phyloP scores from a whole-genome alignment of 2,888 invertebrate species.

The Octodonta nipae region DNA sequence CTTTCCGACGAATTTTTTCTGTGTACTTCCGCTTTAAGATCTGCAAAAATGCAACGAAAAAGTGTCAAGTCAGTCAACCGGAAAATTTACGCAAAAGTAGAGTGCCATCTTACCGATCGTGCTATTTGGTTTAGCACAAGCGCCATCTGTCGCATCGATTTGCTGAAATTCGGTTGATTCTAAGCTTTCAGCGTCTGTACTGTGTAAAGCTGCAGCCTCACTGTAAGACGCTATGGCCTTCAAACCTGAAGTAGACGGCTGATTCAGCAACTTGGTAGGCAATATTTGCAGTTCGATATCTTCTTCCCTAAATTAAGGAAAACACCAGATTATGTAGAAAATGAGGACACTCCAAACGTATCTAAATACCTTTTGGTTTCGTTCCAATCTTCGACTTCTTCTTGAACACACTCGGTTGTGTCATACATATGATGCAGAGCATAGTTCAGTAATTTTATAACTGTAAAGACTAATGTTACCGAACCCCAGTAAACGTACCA shows the following conservation, averaged over 20 bases:
- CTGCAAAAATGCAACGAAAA: no score
- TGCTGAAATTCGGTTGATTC: slow-evolving; percentile 34
- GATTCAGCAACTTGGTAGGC: slow-evolving; percentile 21
- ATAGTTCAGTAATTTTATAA: slow-evolving; percentile 78
- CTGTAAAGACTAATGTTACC: slow-evolving; percentile 65
- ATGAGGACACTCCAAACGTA: no score
- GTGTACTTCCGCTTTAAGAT: slow-evolving; percentile 86
- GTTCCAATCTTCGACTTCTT: slow-evolving; percentile 30
- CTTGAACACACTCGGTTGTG: slow-evolving; percentile 67
- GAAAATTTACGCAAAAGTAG: no score
- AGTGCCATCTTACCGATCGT: slow-evolving; percentile 32
- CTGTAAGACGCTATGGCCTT: slow-evolving; percentile 21
- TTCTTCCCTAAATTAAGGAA: slow-evolving; percentile 45
- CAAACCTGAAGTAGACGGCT: slow-evolving; percentile 12
- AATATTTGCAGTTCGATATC: slow-evolving; percentile 74
- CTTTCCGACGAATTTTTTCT: slow-evolving; percentile 83
- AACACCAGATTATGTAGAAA: neutral
- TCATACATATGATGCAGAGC: slow-evolving; percentile 88
- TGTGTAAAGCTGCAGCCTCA: slow-evolving; percentile 18
- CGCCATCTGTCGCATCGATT: slow-evolving; percentile 20
- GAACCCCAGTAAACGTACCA: slow-evolving; percentile 79
- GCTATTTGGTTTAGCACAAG: slow-evolving; percentile 25
- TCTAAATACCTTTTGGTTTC: slow-evolving; percentile 37
- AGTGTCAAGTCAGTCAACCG: no score
- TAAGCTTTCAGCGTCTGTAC: slow-evolving; percentile 33